Conservation (phyloP, 2,888 invertebrate species). For the Lampropteryx suffumata region DNA sequence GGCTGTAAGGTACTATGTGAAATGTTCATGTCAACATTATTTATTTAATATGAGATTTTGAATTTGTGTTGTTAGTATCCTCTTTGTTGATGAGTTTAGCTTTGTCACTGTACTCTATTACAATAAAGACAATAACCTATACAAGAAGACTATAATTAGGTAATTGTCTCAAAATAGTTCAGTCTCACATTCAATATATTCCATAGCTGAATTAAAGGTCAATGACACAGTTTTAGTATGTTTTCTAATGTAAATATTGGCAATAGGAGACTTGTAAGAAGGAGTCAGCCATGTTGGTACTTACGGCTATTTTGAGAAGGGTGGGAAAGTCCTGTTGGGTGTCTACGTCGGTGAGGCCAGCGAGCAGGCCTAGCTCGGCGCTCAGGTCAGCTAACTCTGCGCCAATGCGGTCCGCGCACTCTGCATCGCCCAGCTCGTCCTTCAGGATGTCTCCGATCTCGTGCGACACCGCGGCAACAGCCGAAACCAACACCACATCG, state of each 20-base stretch:
- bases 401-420: constrained; percentile 69
- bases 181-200: background rate
- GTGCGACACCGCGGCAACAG: constrained; percentile 72
- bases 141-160: background rate
- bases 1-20: no score
- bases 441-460: constrained; percentile 77
- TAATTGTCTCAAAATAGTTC: no score
- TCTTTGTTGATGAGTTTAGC: no score
- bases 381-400: constrained; percentile 73
- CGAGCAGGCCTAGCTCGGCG: constrained; percentile 72
- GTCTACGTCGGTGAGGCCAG: constrained; percentile 69
- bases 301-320: constrained; percentile 75
- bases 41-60: no score
- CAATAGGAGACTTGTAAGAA: constrained; percentile 14
- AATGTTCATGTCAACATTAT: no score
- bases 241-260: constrained; percentile 32
- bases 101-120: no score
- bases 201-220: constrained; percentile 28
- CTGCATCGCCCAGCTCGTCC: constrained; percentile 73
- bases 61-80: background rate
- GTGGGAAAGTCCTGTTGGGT: constrained; percentile 69
- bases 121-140: background rate
- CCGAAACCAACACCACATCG: constrained; percentile 60
- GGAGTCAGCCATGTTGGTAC: constrained; percentile 60
- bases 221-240: constrained; percentile 33